phyloP scores from a whole-genome alignment of 1,140 invertebrate genomes.

The Drosophila suzukii region DNA sequence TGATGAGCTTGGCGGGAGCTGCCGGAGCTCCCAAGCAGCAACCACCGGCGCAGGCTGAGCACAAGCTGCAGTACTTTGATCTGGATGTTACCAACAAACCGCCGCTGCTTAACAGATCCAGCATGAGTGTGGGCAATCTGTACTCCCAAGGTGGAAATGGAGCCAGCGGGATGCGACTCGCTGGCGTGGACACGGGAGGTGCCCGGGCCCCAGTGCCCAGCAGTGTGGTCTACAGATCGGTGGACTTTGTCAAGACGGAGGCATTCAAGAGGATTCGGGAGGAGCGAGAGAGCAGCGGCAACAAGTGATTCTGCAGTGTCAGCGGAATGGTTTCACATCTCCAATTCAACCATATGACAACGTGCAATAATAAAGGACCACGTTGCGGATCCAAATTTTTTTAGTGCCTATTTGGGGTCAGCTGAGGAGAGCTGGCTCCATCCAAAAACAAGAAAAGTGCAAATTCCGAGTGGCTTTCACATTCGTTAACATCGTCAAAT shows the following conservation, averaged over 20 bases:
- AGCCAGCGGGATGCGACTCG: constrained; percentile 31
- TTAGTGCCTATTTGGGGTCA: constrained; percentile 57
- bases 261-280: constrained; percentile 95
- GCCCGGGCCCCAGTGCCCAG: constrained; percentile 68
- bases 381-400: constrained; percentile 40
- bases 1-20: constrained; percentile 38
- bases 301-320: not conserved
- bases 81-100: constrained; percentile 86
- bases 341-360: constrained; percentile 20
- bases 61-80: constrained; percentile 89
- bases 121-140: constrained; percentile 68
- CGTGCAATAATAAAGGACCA: constrained; percentile 59
- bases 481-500: constrained; percentile 36
- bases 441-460: constrained; percentile 38
- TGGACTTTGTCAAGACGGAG: constrained; percentile 96
- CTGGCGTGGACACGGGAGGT: constrained; percentile 40
- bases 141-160: constrained; percentile 43
- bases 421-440: constrained; percentile 11
- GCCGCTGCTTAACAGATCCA: constrained; percentile 64
- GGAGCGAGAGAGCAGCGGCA: constrained; percentile 85
- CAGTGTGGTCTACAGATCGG: constrained; percentile 92
- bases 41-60: constrained; percentile 56
- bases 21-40: constrained; percentile 41
- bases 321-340: not conserved
- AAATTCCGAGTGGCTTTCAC: constrained; percentile 57